Evolutionary conservation across 2,797 vertebrate species (phyloP), one percentile per base, ranked within the genome.

Genomic region (Tamandua tetradactyla): DNA sequence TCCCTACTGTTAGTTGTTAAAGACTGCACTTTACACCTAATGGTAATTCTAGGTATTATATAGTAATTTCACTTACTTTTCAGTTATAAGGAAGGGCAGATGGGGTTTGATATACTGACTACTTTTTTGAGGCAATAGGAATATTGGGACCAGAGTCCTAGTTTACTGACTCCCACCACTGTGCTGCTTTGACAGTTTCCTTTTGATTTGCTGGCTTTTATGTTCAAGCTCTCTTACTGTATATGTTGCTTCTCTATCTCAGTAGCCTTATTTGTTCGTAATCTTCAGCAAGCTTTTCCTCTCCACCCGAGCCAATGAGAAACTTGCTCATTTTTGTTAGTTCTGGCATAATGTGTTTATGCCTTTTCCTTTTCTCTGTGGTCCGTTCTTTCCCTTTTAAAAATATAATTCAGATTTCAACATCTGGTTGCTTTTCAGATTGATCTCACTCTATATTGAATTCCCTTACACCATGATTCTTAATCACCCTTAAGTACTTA

Each of bases 361-460:
- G 27, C 18, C 52, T 79, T 75, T 79, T 71, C 10, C 18, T 74
- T 13, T 94, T 81, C 61, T 69, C 61, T 25, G 1, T 42, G 25
- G 52, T 66, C 49, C n/a, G 57, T 68, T 35, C 71, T 82, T 75
- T 93, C 69, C 66, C n/a, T 91, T 89, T 81, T 59, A 64, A 87
- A 49, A 55, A 49, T 47, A 59, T 42, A 49, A 30, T 87, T 84
- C 75, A 32, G 2, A 27, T 79, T 80, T 79, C 25, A 86, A 2
- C 32, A 52, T 90, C 20, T 87, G 23, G 59, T 42, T 68, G 20
- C 42, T 89, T 91, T 95, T 89, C 78, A 87, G n/a, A 27, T 49
- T 80, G 74, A 35, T 37, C 5, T 68, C 10, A 72, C 27, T 35
- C 27, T 68, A n/a, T 25, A 20, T n/a, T 44, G 49, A 83, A 87